A percentile compares a stretch with the other conserved stretches of the same genome.
phyloP scores from a whole-genome alignment of 2,888 invertebrate species.

The Orthonevra nobilis region DNA sequence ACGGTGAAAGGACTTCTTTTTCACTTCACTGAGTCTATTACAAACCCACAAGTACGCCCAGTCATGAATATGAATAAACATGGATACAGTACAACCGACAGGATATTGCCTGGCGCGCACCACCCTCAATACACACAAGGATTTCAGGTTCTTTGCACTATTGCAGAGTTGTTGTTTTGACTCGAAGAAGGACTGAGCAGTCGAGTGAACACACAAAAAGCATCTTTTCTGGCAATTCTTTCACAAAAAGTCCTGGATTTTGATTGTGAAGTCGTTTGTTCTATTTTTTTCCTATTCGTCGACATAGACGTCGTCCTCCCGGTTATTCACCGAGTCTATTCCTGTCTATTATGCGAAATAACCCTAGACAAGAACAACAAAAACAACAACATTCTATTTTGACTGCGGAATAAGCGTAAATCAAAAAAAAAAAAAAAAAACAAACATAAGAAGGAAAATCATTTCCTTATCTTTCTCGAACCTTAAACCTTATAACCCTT shows the following conservation, averaged over 20 bases:
- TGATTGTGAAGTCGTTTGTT: slow-evolving; percentile 32
- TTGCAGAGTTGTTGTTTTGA: slow-evolving; percentile 44
- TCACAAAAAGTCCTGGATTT: slow-evolving; percentile 50
- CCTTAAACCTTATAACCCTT: no score
- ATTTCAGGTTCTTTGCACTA: slow-evolving; percentile 63
- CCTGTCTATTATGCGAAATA: slow-evolving; percentile 9
- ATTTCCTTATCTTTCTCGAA: no score
- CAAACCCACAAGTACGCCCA: slow-evolving; percentile 4
- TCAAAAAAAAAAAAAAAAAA: no score
- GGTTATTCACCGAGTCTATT: slow-evolving; percentile 67
- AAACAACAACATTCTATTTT: no score
- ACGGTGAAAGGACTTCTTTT: slow-evolving; percentile 31
- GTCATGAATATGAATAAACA: no score
- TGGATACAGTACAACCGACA: neutral
- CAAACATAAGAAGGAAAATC: no score
- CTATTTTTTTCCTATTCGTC: slow-evolving; percentile 3
- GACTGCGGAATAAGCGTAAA: neutral
- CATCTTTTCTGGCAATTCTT: slow-evolving; percentile 66
- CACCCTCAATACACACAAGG: neutral
- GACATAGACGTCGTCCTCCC: slow-evolving; percentile 41
- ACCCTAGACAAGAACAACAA: slow-evolving; percentile 4
- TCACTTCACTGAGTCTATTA: slow-evolving; percentile 39
- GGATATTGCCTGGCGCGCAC: no score
- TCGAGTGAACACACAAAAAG: slow-evolving; percentile 48
- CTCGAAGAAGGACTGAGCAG: neutral